Evolutionary conservation across 1,140 invertebrate genomes (phyloP), one percentile per base, ranked within the genome.

Genomic region (Notospermus geniculatus): DNA sequence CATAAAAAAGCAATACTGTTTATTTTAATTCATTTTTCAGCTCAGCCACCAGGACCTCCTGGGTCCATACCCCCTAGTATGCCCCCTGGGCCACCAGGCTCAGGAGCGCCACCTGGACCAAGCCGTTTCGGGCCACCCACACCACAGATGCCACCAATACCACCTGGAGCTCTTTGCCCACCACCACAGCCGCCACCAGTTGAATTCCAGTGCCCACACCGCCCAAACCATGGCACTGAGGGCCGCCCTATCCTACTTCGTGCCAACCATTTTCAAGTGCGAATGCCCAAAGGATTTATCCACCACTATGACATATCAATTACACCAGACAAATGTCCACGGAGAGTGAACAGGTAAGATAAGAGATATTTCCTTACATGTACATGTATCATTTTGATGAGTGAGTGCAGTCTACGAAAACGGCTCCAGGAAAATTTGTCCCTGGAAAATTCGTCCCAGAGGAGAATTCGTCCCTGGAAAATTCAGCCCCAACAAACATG

Each of bases 261-360:
- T 69, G 97, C 97, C 52, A 99, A 99, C 84, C 97, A 99, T 84
- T 99, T 99, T 82, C 94, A 98, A 88, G 97, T 99, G 74, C 89
- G 92, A 41, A 98, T 99, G 91, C 97, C 97, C n/a, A 87, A 95
- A 73, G 95, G 95, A 39, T 97, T 89, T 84, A 94, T 99, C 23
- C 78, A 82, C 83, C 97, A 99, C 80, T 99, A 99, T 82, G 94
- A 98, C 81, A 93, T 99, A 54, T 95, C 92, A 77, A 99, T 99
- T 74, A 93, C 95, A 74, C 97, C 97, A 27, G 97, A 99, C 81
- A 99, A 99, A 84, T 99, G 97, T 84, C 97, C 97, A 53, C 85
- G 97, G 63, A 95, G 98, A 86, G 95, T 95, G 60, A 99, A 99
- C 85, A 82, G 86, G 80, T 85, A 59, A 65, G 69, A 36, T 15